Evolutionary conservation across 1,140 invertebrate species (phyloP), one percentile per base, ranked within the genome.

Genomic region (Cherax quadricarinatus): DNA sequence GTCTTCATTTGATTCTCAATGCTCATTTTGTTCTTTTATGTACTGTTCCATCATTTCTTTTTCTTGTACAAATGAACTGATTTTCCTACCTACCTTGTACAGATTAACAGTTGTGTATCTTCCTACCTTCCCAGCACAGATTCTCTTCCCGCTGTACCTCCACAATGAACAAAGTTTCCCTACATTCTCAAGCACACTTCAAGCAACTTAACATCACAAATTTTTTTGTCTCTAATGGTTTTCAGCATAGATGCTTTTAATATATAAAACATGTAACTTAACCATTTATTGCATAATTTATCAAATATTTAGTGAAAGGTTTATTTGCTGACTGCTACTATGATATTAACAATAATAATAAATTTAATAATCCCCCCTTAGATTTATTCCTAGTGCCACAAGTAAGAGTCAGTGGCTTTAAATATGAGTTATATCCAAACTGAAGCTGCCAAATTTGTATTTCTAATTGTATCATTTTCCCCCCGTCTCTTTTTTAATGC

Each of bases 391-490:
- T 30, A 7, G 16, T 75, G n/a, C n/a, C 70, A 30, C n/a, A 75
- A 75, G 21, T 6, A 75, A 75, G n/a, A 30, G 24, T 18, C 62
- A 75, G 3, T 75, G 70, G n/a, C 70, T 30, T 75, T 75, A 7
- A 75, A 75, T n/a, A 75, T 75, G 6, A 75, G 21, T 75, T 30
- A 30, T 75, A 12, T 75, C 24, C 70, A 70, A 12, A 70, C 30
- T 70, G 53, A 21, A 70, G 66, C 21, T 70, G 66, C n/a, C n/a
- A 75, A 30, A 75, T 75, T 75, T 75, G 70, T 30, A 75, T 75
- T 75, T 75, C 70, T 75, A 75, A 75, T 75, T 75, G 24, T 75
- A 30, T 21, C 24, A 75, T 75, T 75, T 75, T 21, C 70, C 70
- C 62, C 62, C 70, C 70, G 4, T 30, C 24, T 30, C 21, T 30